Base-by-base conservation (phyloP, 2,797 vertebrate genomes). In the Pagetopsis macropterus region DNA sequence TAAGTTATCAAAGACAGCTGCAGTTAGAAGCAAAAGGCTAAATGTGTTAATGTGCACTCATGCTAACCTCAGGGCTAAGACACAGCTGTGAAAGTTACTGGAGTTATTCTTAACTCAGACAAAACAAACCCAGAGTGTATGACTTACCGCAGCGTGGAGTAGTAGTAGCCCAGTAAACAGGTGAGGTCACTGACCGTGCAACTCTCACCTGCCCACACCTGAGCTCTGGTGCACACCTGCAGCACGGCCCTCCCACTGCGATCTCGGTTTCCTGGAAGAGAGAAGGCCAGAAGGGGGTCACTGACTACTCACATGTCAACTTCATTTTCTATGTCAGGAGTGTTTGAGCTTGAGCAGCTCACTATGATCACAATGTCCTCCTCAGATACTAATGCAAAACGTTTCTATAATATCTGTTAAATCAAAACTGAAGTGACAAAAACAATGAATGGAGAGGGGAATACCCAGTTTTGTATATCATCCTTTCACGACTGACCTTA, bases 261-360 rank as follows among this genome's bases (percentile, higher is more conserved):
- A 84, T 97, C 96, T 82, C 93, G 60, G 86, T 90, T 96, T 87
- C 96, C 96, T 97, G 91, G 41, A 84, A 84, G 46, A 79, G 23
- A 69, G 54, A 46, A 61, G 45, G 44, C 31, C 61, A 61, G 52
- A 17, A 31, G 23, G 65, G 65, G 75, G 58, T 84, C 63, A 52
- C 51, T 59, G 45, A 48, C 44, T 50, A 44, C 61, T 23, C 13
- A 13, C 16, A 58, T 21, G 40, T 49, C 27, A 45, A 2, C 7
- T 37, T 60, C 9, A 27, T 12, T 37, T 31, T 54, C 23, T 17
- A 33, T 51, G 45, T 54, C 68, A 43, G 31, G 17, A 75, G 49
- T 48, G 17, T 48, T 37, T n/a, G 49, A 77, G 56, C 43, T 70
- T 4, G 54, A 27, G 17, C 10, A 44, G 37, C 5, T 48, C 3